These are phyloP conservation scores for Erebia aethiops DNA, from an alignment of 2,888 invertebrate genomes.

Conservation along the genomic window DNA sequence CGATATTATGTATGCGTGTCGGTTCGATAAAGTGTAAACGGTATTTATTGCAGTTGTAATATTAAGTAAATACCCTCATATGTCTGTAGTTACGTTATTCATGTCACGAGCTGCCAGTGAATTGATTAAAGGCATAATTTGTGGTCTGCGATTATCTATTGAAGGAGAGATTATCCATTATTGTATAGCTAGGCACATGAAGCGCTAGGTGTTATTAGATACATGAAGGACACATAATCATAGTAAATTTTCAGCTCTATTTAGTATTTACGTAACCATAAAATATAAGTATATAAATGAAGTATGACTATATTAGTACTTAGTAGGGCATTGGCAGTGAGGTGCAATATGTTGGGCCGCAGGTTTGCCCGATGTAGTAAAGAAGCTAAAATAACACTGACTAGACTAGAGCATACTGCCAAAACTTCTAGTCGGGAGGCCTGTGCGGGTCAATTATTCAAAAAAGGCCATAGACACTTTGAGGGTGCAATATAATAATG, in stretches of 20 bases:
- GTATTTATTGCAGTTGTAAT: not conserved
- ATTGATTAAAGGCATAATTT: not conserved
- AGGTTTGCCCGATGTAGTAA: too few relatives aligned
- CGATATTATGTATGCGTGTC: not conserved
- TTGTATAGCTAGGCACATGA: not conserved
- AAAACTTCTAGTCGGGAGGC: too few relatives aligned
- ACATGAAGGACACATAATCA: too few relatives aligned
- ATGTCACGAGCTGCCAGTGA: not conserved
- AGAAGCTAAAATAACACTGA: too few relatives aligned
- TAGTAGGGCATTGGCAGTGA: too few relatives aligned
- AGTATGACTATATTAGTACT: too few relatives aligned
- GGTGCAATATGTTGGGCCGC: too few relatives aligned
- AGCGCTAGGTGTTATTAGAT: not conserved
- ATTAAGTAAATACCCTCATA: conserved; percentile 14
- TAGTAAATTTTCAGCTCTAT: not conserved
- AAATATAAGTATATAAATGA: too few relatives aligned
- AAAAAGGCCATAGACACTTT: too few relatives aligned
- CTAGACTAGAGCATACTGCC: too few relatives aligned
- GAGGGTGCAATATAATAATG: too few relatives aligned
- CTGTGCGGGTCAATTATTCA: too few relatives aligned
- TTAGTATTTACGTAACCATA: not conserved
- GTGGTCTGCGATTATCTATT: not conserved
- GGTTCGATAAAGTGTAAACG: conserved; percentile 6
- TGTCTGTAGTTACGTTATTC: not conserved
- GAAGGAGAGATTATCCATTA: not conserved